These are phyloP conservation scores for Flexamia atlantica DNA, from an alignment of 2,888 invertebrate species.

Conservation along the genomic window DNA sequence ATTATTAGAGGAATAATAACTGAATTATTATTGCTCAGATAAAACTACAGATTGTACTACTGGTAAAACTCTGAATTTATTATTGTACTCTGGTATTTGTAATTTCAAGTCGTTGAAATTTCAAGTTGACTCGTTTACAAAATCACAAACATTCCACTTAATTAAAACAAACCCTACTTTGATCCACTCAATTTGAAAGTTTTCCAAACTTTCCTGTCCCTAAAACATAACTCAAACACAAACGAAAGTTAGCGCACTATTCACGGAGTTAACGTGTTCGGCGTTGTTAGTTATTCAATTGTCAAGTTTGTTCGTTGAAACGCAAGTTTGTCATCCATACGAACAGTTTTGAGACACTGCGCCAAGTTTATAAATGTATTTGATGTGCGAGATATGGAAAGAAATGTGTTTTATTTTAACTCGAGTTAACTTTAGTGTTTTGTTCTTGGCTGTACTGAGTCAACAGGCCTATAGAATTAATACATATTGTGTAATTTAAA, in stretches of 20 bases:
- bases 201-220: not conserved
- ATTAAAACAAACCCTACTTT: no score
- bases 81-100: no score
- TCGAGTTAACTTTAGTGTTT: not conserved
- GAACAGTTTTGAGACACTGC: not conserved
- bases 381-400: not conserved
- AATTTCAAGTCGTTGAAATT: no score
- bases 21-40: no score
- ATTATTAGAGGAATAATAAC: no score
- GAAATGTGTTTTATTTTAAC: not conserved
- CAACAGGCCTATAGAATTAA: no score
- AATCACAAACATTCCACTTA: no score
- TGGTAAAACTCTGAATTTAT: no score
- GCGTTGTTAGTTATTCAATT: not conserved
- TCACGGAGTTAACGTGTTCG: not conserved
- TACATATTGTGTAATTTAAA: no score
- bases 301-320: not conserved
- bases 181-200: not conserved
- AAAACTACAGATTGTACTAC: no score
- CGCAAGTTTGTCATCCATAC: not conserved
- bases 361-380: not conserved
- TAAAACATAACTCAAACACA: not conserved
- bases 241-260: not conserved
- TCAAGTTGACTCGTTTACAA: no score
- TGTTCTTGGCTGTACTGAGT: no score